Percentiles rank a stretch among this genome's conserved stretches.
Conservation (phyloP, 2,113 vertebrate genomes). For the Myotis davidii region DNA sequence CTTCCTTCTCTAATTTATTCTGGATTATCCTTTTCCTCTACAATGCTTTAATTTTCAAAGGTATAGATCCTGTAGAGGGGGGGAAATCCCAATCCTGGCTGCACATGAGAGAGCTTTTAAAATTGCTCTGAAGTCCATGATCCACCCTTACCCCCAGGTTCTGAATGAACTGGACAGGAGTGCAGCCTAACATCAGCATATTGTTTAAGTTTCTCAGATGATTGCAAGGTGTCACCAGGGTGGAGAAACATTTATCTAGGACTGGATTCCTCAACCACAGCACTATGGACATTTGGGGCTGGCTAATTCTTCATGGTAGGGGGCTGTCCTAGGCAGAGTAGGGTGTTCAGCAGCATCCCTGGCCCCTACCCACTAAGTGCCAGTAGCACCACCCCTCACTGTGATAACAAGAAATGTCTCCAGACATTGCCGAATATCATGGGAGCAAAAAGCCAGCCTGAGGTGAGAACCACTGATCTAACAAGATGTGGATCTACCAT, state of each 20-base stretch:
- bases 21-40: background rate
- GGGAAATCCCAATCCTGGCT: background rate
- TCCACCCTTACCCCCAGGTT: background rate
- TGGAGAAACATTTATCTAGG: background rate
- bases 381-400: background rate
- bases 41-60: background rate
- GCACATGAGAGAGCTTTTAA: background rate
- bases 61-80: background rate
- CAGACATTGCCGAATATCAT: background rate
- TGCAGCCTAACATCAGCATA: background rate
- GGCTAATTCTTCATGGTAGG: background rate
- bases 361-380: background rate
- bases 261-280: background rate
- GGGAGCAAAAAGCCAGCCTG: background rate
- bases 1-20: conserved; percentile 31
- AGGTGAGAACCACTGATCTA: background rate
- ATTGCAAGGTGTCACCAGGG: background rate
- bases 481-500: background rate
- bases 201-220: background rate
- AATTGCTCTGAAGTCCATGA: background rate
- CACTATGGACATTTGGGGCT: background rate
- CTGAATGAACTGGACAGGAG: background rate
- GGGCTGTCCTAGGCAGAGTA: background rate
- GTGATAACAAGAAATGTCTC: background rate
- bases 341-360: background rate